Evolutionary conservation across 2,113 vertebrate genomes (phyloP).

Genomic region (Amphilophus citrinellus): DNA sequence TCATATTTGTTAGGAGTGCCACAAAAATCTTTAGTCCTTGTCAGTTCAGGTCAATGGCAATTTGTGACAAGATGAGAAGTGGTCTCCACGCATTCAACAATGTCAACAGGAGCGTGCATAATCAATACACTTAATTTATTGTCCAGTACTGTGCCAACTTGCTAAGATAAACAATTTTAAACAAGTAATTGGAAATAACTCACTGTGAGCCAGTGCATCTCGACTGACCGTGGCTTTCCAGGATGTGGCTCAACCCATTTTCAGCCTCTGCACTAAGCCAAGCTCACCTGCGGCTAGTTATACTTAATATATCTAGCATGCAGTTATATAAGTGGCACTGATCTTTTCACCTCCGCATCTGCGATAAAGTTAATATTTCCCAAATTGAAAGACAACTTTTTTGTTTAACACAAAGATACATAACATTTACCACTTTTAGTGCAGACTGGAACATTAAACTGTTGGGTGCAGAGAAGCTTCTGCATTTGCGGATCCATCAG

Average conservation of each 20-base stretch:
- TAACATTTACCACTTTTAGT: slow-evolving; percentile 29
- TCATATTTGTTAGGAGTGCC: slow-evolving; percentile 20
- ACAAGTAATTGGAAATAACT: neutral
- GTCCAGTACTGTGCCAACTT: neutral
- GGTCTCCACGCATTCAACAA: slow-evolving; percentile 8
- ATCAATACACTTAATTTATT: slow-evolving; percentile 23
- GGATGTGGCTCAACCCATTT: neutral
- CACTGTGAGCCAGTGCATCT: neutral
- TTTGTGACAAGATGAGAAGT: slow-evolving; percentile 25
- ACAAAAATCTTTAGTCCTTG: slow-evolving; percentile 56
- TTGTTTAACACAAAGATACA: slow-evolving; percentile 17
- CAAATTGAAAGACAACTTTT: neutral
- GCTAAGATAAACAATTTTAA: neutral
- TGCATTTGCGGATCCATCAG: slow-evolving; percentile 48
- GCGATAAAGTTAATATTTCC: neutral
- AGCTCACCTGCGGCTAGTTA: neutral
- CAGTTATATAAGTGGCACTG: neutral
- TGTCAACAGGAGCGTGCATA: slow-evolving; percentile 5
- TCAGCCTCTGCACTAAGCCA: neutral
- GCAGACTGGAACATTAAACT: slow-evolving; percentile 15
- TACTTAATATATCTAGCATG: neutral
- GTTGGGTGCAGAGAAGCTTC: slow-evolving; percentile 9
- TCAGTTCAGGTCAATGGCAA: slow-evolving; percentile 47
- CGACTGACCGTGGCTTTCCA: neutral
- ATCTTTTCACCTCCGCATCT: neutral